Evolutionary conservation across 2,113 vertebrate genomes (phyloP).

Genomic region (Verasper variegatus): DNA sequence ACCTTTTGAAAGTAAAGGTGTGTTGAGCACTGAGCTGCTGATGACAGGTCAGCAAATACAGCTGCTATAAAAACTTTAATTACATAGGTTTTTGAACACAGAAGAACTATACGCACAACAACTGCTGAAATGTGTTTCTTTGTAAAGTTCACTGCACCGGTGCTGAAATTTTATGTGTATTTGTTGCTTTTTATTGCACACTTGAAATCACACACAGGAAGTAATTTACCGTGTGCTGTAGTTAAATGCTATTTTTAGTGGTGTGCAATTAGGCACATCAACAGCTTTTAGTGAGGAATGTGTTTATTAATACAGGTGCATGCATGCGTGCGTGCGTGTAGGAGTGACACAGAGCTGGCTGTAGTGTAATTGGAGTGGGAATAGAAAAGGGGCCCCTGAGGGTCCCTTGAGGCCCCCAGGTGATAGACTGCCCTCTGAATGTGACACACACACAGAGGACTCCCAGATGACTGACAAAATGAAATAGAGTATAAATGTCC

Average conservation of each 20-base stretch:
- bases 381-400: conserved; percentile 54
- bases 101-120: background rate
- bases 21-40: background rate
- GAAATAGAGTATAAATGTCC: conserved; percentile 51
- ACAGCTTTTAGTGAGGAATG: conserved; percentile 30
- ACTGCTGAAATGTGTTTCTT: background rate
- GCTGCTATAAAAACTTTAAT: conserved; percentile 12
- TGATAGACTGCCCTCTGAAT: conserved; percentile 62
- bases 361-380: conserved; percentile 71
- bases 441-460: conserved; percentile 37
- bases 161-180: background rate
- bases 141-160: conserved; percentile 9
- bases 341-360: conserved; percentile 35
- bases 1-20: conserved; percentile 32
- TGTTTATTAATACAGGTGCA: conserved; percentile 39
- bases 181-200: background rate
- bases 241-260: conserved; percentile 49
- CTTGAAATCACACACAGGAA: background rate
- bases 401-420: conserved; percentile 55
- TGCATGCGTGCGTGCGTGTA: background rate
- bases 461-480: conserved; percentile 53
- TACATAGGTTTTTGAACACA: background rate
- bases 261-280: conserved; percentile 55
- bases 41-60: background rate
- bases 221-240: background rate